Percentiles rank a stretch among this genome's conserved stretches.
These are phyloP conservation scores for Verasper variegatus DNA, from an alignment of 2,113 vertebrate genomes.

Conservation along the genomic window DNA sequence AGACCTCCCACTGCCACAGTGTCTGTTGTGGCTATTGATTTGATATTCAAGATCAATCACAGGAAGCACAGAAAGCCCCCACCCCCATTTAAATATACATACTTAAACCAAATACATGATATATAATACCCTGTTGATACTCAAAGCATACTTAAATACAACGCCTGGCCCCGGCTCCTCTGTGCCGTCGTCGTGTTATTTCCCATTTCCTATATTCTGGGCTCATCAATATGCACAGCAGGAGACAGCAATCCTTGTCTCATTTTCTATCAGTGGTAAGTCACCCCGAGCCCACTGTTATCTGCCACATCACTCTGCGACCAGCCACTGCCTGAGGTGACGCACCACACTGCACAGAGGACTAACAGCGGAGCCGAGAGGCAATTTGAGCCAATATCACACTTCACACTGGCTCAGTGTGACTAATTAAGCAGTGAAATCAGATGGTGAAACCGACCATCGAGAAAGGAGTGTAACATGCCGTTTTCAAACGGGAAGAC, in stretches of 20 bases:
- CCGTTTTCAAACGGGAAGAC: conserved; percentile 38
- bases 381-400: conserved; percentile 73
- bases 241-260: conserved; percentile 65
- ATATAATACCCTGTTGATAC: neutral
- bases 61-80: neutral
- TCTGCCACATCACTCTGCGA: conserved; percentile 70
- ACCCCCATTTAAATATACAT: neutral
- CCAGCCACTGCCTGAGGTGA: conserved; percentile 69
- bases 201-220: conserved; percentile 11
- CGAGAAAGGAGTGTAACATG: conserved; percentile 60
- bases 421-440: conserved; percentile 76
- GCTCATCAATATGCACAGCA: conserved; percentile 69
- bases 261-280: conserved; percentile 66
- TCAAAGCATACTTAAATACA: neutral
- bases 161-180: neutral
- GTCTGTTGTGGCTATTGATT: conserved; percentile 29
- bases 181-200: conserved; percentile 20
- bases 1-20: conserved; percentile 19
- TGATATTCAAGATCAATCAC: conserved; percentile 16
- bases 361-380: conserved; percentile 63
- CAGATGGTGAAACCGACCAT: conserved; percentile 72
- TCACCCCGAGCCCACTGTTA: conserved; percentile 72
- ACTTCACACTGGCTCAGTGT: conserved; percentile 67
- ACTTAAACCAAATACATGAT: neutral
- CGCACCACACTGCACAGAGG: conserved; percentile 63